A percentile compares a stretch with the other conserved stretches of the same genome.
These are phyloP conservation scores for Phyllotreta striolata DNA, from an alignment of 2,888 invertebrate species.

Conservation along the genomic window DNA sequence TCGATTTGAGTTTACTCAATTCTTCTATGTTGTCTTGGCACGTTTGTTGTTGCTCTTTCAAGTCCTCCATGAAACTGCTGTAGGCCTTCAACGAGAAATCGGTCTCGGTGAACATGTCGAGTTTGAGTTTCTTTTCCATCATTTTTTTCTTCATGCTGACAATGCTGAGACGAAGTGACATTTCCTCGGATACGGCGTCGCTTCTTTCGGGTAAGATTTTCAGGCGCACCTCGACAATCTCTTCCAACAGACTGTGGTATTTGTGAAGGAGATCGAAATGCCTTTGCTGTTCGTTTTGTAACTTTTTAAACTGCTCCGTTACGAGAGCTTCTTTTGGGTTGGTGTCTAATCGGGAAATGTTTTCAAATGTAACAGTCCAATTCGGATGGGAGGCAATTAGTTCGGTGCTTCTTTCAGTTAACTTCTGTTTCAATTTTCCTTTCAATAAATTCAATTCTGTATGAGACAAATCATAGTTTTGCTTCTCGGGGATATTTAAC, in stretches of 20 bases:
- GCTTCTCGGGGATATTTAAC: slow-evolving; percentile 43
- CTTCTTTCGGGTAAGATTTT: slow-evolving; percentile 52
- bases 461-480: slow-evolving; percentile 26
- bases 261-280: slow-evolving; percentile 45
- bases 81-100: slow-evolving; percentile 59
- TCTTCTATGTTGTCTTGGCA: slow-evolving; percentile 56
- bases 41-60: slow-evolving; percentile 57
- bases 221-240: slow-evolving; percentile 56
- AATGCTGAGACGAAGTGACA: slow-evolving; percentile 11
- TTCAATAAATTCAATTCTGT: slow-evolving; percentile 2
- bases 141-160: no score
- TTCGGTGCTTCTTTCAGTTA: slow-evolving; percentile 51
- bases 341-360: slow-evolving; percentile 25
- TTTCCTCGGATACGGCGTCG: slow-evolving; percentile 55
- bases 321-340: slow-evolving; percentile 32
- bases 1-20: slow-evolving; percentile 56
- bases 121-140: slow-evolving; percentile 43
- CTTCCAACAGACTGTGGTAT: slow-evolving; percentile 50
- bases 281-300: slow-evolving; percentile 55
- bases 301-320: slow-evolving; percentile 47
- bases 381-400: slow-evolving; percentile 46
- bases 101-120: slow-evolving; percentile 61
- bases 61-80: slow-evolving; percentile 54
- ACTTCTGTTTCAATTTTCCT: slow-evolving; percentile 37
- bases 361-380: slow-evolving; percentile 42